Percentiles rank a stretch among this genome's conserved stretches.
Conservation (phyloP, 2,113 vertebrate genomes). For the Ptilonorhynchus violaceus region DNA sequence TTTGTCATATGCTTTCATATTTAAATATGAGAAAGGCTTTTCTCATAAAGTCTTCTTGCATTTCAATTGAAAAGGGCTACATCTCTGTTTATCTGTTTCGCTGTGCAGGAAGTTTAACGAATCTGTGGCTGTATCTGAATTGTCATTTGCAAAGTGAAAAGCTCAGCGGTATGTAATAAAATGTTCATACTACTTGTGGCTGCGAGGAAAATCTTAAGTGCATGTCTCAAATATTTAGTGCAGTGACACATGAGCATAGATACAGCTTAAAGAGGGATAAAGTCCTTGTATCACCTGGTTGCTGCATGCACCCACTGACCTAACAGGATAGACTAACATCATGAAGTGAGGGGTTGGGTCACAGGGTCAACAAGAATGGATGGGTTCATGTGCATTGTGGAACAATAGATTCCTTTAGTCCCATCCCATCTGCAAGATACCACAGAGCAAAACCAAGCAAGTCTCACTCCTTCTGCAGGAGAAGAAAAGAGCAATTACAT, state of each 20-base stretch:
- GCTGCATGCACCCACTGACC: background rate
- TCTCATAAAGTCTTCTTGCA: background rate
- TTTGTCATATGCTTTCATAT: background rate
- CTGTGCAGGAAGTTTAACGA: background rate
- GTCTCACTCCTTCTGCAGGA: background rate
- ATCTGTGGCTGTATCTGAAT: background rate
- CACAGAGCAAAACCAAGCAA: background rate
- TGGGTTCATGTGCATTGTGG: background rate
- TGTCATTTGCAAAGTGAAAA: background rate
- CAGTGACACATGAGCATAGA: background rate
- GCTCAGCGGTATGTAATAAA: background rate
- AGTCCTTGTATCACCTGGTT: background rate
- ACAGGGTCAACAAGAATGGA: background rate
- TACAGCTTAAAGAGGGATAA: background rate
- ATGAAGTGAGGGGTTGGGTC: background rate
- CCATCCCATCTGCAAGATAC: background rate
- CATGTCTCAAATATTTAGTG: accelerated
- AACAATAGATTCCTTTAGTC: background rate
- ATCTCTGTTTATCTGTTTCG: background rate
- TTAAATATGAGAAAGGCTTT: background rate
- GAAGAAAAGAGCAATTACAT: background rate
- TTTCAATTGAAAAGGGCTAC: background rate
- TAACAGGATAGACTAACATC: background rate
- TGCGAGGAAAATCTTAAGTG: background rate
- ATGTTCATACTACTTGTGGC: accelerated